phyloP scores from a whole-genome alignment of 23 tunicate species.

The Corella eumyota region DNA sequence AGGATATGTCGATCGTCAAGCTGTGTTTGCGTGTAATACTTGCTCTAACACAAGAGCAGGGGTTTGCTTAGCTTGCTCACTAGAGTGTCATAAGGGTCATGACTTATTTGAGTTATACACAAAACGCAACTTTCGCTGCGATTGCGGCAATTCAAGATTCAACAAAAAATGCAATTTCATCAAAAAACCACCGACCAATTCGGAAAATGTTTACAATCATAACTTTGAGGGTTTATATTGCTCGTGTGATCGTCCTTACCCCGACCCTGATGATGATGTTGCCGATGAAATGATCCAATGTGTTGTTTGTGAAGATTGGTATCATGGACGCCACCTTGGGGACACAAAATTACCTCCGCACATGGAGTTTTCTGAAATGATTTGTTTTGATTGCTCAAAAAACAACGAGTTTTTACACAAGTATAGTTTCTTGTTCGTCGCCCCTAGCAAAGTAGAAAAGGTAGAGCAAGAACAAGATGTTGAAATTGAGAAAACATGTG shows the following conservation, averaged over 20 bases:
- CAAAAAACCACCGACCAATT: slow-evolving; percentile 38
- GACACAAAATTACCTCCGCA: slow-evolving; percentile 16
- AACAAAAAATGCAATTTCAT: slow-evolving; percentile 43
- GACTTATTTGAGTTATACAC: slow-evolving; percentile 93
- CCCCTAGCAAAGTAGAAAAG: slow-evolving; percentile 24
- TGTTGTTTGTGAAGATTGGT: slow-evolving; percentile 95
- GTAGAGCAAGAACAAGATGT: neutral
- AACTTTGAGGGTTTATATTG: slow-evolving; percentile 86
- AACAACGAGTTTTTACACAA: slow-evolving; percentile 37
- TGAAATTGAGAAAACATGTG: neutral
- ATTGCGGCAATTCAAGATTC: slow-evolving; percentile 88
- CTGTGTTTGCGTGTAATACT: slow-evolving; percentile 77
- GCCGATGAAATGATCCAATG: slow-evolving; percentile 98
- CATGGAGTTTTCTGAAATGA: slow-evolving; percentile 66
- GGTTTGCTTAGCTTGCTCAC: slow-evolving; percentile 83
- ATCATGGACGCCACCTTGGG: slow-evolving; percentile 61
- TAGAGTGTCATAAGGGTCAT: slow-evolving; percentile 92
- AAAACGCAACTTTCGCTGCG: slow-evolving; percentile 92
- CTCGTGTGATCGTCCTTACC: slow-evolving; percentile 84
- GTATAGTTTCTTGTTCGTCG: slow-evolving; percentile 26
- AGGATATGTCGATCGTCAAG: slow-evolving; percentile 92
- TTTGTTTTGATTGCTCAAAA: slow-evolving; percentile 73
- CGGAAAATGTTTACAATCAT: slow-evolving; percentile 68
- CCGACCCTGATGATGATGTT: slow-evolving; percentile 61
- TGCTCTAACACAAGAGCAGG: slow-evolving; percentile 74